Percentiles rank a stretch among this genome's conserved stretches.
phyloP scores from a whole-genome alignment of 2,797 vertebrate species.

The Erpetoichthys calabaricus region DNA sequence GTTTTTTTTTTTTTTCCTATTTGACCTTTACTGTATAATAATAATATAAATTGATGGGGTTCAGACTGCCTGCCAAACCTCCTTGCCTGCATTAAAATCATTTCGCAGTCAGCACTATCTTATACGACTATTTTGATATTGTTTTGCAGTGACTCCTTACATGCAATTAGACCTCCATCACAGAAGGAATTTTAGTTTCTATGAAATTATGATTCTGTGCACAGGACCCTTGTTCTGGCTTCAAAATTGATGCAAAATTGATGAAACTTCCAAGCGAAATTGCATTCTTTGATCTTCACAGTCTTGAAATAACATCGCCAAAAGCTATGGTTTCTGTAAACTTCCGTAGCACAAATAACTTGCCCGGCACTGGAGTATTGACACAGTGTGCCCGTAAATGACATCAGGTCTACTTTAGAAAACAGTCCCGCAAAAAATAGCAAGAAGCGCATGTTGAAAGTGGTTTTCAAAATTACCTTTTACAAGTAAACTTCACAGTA shows the following conservation, averaged over 20 bases:
- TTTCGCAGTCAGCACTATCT: conserved; percentile 27
- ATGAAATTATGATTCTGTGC: conserved; percentile 53
- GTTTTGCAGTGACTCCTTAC: conserved; percentile 35
- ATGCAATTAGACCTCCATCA: conserved; percentile 54
- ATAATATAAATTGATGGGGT: conserved; percentile 57
- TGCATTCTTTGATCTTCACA: conserved; percentile 70
- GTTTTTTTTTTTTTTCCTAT: conserved; percentile 36
- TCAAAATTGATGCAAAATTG: conserved; percentile 67
- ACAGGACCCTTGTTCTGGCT: conserved; percentile 40
- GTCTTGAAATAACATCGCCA: conserved; percentile 55
- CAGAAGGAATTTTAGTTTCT: conserved; percentile 47
- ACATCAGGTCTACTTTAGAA: conserved; percentile 58
- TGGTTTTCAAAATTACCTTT: conserved; percentile 69
- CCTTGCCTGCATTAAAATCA: conserved; percentile 33
- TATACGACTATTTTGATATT: conserved; percentile 31
- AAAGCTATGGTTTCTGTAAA: conserved; percentile 65
- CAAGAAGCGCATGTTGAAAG: conserved; percentile 52
- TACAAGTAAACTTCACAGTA: conserved; percentile 59
- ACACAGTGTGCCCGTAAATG: conserved; percentile 53
- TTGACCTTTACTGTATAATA: conserved; percentile 66
- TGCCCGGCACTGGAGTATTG: conserved; percentile 47
- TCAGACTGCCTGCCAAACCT: conserved; percentile 43
- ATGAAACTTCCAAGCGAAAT: conserved; percentile 66
- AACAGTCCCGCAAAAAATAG: conserved; percentile 49
- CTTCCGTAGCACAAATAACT: conserved; percentile 59